Percentiles rank a stretch among this genome's conserved stretches.
phyloP scores from a whole-genome alignment of 37 sponge, comb jelly and placozoan genomes.

The Halichondria panicea region DNA sequence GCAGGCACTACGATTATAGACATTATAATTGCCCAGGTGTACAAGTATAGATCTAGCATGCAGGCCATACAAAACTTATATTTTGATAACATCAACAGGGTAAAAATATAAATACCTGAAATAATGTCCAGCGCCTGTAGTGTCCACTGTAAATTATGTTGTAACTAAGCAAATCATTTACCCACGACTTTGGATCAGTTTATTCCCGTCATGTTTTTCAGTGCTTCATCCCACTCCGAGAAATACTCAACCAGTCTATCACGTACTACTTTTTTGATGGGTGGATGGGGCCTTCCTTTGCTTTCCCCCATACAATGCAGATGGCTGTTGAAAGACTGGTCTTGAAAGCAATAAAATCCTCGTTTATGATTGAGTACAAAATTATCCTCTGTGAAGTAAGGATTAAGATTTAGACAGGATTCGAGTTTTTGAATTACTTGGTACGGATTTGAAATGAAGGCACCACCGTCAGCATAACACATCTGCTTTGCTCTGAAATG shows the following conservation, averaged over 20 bases:
- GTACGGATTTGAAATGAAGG: conserved; percentile 62
- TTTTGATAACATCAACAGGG: no score
- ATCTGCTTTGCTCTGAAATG: conserved; percentile 55
- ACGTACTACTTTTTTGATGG: conserved; percentile 20
- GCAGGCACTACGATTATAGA: no score
- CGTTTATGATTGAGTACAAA: conserved; percentile 52
- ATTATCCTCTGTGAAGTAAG: conserved; percentile 41
- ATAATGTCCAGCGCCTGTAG: no score
- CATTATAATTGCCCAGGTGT: no score
- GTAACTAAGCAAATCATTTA: no score
- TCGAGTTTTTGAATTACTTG: conserved; percentile 54
- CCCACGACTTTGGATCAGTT: background rate
- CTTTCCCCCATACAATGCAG: conserved; percentile 29
- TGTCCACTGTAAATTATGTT: no score
- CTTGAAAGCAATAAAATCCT: conserved; percentile 69
- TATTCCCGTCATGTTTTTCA: conserved; percentile 17
- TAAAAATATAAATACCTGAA: no score
- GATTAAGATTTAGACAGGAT: conserved; percentile 54
- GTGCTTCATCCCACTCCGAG: conserved; percentile 30
- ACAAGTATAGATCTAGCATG: no score
- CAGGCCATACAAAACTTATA: no score
- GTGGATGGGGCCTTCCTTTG: conserved; percentile 83
- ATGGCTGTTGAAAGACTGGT: background rate
- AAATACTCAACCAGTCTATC: conserved; percentile 41
- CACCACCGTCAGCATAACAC: conserved; percentile 82